Evolutionary conservation across 2,888 invertebrate species (phyloP), one percentile per base, ranked within the genome.

Genomic region (Drosophila neoperkinsi): DNA sequence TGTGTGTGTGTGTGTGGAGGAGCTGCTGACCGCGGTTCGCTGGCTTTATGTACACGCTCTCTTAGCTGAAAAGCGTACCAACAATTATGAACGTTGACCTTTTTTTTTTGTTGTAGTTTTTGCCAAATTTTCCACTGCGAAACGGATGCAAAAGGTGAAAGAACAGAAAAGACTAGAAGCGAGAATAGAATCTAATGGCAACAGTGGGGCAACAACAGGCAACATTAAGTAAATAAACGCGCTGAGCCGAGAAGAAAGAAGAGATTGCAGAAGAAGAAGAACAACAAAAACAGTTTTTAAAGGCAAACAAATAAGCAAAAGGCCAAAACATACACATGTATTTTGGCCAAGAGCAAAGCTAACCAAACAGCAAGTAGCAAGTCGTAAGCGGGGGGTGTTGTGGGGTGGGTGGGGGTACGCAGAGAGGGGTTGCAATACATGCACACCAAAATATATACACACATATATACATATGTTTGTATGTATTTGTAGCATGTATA

Each of bases 41-140:
- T 79, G 77, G 69, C 57, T 80, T 77, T 57, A 58, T 61, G 62
- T 59, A 49, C 57, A 30, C 34, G 18, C 21, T 52, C 55, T 34
- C 53, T 53, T 55, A 36, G 63, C 38, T 71, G 61, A 62, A 61
- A 62, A 63, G 73, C 73, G 46, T 56, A n/a, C 56, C 36, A 49
- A 73, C 80, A 84, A 84, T 84, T 84, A 84, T 88, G 88, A 84
- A 82, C 84, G 82, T 88, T 84, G 84, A 84, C 88, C 84, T 84
- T 88, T 77, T 72, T 72, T 53, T 21, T 21, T 52, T 52, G 4
- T 21, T 31, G n/a, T 25, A 16, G 25, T 25, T 28, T 10, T 56
- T 72, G 85, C 69, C 72, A 78, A 84, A 88, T 69, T 84, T 84
- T 87, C 82, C 73, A 79, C 77, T 64, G 59, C 43, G 66, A 65